These are phyloP conservation scores for Oxygymnocypris stewartii DNA, from an alignment of 2,113 vertebrate genomes.

Conservation along the genomic window DNA sequence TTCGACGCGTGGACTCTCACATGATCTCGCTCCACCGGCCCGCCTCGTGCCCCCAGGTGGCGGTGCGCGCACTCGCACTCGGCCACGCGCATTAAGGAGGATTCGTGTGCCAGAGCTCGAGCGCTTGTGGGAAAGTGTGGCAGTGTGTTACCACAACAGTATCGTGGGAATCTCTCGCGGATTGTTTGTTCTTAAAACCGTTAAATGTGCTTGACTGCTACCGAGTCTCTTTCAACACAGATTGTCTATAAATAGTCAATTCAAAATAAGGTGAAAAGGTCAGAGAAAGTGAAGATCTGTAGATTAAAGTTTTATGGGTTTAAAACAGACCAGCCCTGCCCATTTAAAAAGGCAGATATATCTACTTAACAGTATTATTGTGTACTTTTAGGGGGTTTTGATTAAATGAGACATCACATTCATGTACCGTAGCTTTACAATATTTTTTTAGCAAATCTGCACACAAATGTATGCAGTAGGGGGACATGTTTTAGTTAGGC, in stretches of 20 bases:
- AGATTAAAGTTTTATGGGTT: not conserved
- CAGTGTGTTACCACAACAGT: slow-evolving; percentile 72
- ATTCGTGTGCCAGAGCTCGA: slow-evolving; percentile 35
- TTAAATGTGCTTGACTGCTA: too few species aligned
- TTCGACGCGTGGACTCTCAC: slow-evolving; percentile 78
- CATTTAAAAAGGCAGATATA: not conserved
- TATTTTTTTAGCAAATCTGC: too few species aligned
- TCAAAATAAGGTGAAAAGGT: not conserved
- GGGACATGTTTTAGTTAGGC: too few species aligned
- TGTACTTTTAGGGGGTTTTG: not conserved
- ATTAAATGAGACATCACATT: not conserved
- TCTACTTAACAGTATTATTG: not conserved
- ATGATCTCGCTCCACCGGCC: slow-evolving; percentile 73
- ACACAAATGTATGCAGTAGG: too few species aligned
- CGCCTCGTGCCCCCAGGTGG: slow-evolving; percentile 70
- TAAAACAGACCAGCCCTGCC: not conserved
- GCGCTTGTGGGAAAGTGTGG: slow-evolving; percentile 78
- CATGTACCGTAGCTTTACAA: not conserved
- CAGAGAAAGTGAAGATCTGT: not conserved
- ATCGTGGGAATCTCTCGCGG: slow-evolving; percentile 72
- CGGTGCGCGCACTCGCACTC: slow-evolving; percentile 56
- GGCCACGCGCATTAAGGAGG: slow-evolving; percentile 64
- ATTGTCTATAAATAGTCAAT: not conserved
- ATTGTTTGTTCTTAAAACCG: too few species aligned
- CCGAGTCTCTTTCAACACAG: too few species aligned